Conservation (phyloP, 1,140 invertebrate genomes). For the Euwallacea fornicatus region DNA sequence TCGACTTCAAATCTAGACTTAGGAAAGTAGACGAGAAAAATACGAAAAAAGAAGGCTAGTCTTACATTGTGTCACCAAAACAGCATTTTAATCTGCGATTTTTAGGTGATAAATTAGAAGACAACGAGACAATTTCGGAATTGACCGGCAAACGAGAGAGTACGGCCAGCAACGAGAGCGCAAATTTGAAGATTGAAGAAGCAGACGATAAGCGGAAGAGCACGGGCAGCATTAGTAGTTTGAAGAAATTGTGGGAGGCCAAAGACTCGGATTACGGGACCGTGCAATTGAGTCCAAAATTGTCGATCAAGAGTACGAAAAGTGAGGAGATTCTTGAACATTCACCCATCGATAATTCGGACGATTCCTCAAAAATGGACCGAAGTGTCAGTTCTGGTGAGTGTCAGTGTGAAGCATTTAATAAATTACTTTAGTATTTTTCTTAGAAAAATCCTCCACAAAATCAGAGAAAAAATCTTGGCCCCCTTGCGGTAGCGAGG, state of each 20-base stretch:
- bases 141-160: conserved; percentile 50
- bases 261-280: conserved; percentile 54
- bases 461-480: conserved; percentile 59
- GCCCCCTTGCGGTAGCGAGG: conserved; percentile 59
- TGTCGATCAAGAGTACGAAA: conserved; percentile 56
- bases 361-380: conserved; percentile 53
- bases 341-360: conserved; percentile 46
- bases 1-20: conserved; percentile 82
- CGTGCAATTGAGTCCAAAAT: conserved; percentile 65
- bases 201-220: conserved; percentile 84
- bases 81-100: not conserved
- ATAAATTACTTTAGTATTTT: not conserved
- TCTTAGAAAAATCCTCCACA: conserved; percentile 44
- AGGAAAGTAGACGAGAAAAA: conserved; percentile 73
- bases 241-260: conserved; percentile 91
- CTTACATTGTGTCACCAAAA: conserved; percentile 38
- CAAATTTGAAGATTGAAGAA: conserved; percentile 60
- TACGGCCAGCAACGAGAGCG: conserved; percentile 51
- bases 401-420: not conserved
- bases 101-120: conserved; percentile 50
- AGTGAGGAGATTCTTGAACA: conserved; percentile 50
- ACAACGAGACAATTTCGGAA: conserved; percentile 43
- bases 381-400: conserved; percentile 43
- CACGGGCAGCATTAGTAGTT: conserved; percentile 88
- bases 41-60: conserved; percentile 22